Evolutionary conservation across 2,888 invertebrate genomes (phyloP).

Genomic region (Nymphalis c-album): DNA sequence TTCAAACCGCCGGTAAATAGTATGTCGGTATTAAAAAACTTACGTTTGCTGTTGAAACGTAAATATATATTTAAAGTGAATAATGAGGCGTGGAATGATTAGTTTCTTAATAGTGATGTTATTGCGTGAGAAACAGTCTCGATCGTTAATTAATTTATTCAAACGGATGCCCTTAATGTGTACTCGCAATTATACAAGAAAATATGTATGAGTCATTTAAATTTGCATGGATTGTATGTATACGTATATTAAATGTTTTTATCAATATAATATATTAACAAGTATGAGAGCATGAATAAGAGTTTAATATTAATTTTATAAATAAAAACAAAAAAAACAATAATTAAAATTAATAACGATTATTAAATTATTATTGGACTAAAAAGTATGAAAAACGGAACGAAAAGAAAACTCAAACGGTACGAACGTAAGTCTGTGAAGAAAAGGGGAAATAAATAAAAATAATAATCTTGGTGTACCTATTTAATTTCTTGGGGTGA

Average conservation of each 20-base stretch:
- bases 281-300: no score
- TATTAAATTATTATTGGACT: no score
- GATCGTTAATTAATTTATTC: slow-evolving; percentile 8
- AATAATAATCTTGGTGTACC: no score
- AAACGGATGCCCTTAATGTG: slow-evolving; percentile 9
- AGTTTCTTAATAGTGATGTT: slow-evolving; percentile 24
- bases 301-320: no score
- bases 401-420: no score
- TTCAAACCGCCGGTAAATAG: not conserved
- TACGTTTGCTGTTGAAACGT: slow-evolving; percentile 23
- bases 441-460: no score
- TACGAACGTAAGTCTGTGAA: no score
- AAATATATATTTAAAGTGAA: slow-evolving; percentile 26
- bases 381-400: no score
- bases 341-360: not conserved
- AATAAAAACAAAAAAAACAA: no score
- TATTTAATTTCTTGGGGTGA: no score
- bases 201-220: slow-evolving; percentile 6
- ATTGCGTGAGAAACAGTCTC: slow-evolving; percentile 25
- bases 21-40: not conserved
- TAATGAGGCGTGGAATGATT: slow-evolving; percentile 24
- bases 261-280: not conserved
- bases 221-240: slow-evolving; percentile 1
- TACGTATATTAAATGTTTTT: not conserved
- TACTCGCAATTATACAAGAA: not conserved